A percentile compares a stretch with the other conserved stretches of the same genome.
Evolutionary conservation across 2,113 vertebrate species (phyloP).

Genomic region (Strix uralensis): DNA sequence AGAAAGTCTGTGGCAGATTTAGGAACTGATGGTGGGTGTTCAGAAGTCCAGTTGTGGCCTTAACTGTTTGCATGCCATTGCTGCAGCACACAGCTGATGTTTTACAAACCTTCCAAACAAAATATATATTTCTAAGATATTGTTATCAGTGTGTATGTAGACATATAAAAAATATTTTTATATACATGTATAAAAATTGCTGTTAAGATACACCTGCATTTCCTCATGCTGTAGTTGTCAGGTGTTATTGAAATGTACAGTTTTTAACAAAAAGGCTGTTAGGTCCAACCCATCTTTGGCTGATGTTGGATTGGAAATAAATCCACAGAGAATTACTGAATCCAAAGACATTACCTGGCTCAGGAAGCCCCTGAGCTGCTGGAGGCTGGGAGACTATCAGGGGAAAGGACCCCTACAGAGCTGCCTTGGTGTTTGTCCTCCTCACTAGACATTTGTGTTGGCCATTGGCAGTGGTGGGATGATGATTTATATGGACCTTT

Average conservation of each 20-base stretch:
- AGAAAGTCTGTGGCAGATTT: constrained; percentile 3
- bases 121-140: not conserved
- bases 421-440: not conserved
- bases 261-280: not conserved
- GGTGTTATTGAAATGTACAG: not conserved
- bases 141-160: not conserved
- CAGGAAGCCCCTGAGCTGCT: not conserved
- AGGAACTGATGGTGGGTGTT: not conserved
- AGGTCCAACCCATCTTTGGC: not conserved
- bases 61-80: not conserved
- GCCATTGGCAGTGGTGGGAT: not conserved
- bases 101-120: not conserved
- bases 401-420: not conserved
- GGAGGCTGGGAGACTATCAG: not conserved
- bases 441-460: not conserved
- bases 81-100: not conserved
- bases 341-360: not conserved
- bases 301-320: not conserved
- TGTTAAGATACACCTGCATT: not conserved
- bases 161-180: not conserved
- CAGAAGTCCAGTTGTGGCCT: not conserved
- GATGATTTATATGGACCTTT: not conserved
- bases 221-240: not conserved
- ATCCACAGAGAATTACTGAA: not conserved
- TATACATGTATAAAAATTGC: not conserved